Conservation (phyloP, 2,797 vertebrate species). For the Hyperoplus immaculatus region DNA sequence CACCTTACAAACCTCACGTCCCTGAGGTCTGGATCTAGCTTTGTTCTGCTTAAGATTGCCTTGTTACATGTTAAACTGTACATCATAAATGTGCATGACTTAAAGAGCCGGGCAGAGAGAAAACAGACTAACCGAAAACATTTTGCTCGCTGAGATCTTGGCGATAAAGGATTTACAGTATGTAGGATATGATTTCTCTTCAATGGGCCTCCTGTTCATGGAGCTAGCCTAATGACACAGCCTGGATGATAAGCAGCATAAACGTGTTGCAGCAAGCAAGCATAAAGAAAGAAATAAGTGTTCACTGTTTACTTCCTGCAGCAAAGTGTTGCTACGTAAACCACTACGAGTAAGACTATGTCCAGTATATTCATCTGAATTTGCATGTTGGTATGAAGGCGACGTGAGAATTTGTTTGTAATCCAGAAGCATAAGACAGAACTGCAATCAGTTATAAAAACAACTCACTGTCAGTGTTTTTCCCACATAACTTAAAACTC, state of each 20-base stretch:
- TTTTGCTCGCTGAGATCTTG: conserved; percentile 20
- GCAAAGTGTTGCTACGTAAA: conserved; percentile 5
- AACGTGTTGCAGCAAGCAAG: conserved; percentile 35
- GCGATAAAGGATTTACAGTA: neutral
- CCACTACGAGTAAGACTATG: neutral
- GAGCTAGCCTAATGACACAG: conserved; percentile 7
- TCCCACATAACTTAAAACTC: neutral
- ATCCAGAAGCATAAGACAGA: neutral
- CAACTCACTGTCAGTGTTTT: neutral
- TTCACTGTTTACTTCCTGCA: conserved; percentile 34
- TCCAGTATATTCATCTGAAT: neutral
- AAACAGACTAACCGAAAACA: conserved; percentile 30
- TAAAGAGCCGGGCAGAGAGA: conserved; percentile 33
- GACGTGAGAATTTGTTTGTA: neutral
- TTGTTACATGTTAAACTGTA: conserved; percentile 50
- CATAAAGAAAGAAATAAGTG: conserved; percentile 11
- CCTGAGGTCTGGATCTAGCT: conserved; percentile 5
- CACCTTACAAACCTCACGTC: neutral
- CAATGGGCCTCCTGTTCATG: conserved; percentile 14
- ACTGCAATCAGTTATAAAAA: neutral
- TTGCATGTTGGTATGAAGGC: neutral
- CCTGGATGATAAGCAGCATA: conserved; percentile 37
- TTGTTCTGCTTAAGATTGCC: conserved; percentile 24
- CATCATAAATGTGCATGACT: conserved; percentile 42
- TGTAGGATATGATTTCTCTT: neutral